These are phyloP conservation scores for Myotis yumanensis DNA, from an alignment of 2,113 vertebrate genomes.

Conservation along the genomic window DNA sequence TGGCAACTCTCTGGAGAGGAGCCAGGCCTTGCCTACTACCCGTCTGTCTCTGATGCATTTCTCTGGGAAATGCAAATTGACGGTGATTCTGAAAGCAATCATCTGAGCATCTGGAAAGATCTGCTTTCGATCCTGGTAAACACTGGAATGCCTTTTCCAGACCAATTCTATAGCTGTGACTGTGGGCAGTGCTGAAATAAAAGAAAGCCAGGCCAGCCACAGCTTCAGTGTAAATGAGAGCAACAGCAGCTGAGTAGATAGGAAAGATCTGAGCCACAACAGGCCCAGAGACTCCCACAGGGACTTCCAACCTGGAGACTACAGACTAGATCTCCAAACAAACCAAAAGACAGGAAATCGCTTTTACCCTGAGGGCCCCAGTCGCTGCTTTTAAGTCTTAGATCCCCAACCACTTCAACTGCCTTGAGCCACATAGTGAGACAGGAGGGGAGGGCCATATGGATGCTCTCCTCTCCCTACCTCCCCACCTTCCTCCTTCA, in stretches of 20 bases:
- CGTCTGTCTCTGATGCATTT: background rate
- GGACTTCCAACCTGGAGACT: background rate
- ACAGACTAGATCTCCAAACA: background rate
- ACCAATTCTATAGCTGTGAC: background rate
- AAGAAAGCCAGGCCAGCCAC: background rate
- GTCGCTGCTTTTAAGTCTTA: fast-evolving
- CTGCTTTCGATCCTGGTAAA: background rate
- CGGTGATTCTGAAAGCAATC: background rate
- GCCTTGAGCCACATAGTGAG: background rate
- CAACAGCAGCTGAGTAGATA: background rate
- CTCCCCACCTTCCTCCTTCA: background rate
- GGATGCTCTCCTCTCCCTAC: background rate
- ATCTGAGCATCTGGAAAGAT: background rate
- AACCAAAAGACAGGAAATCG: background rate
- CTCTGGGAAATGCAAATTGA: background rate
- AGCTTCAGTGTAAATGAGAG: background rate
- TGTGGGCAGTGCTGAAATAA: background rate
- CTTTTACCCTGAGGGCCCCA: background rate
- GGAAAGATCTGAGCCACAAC: background rate
- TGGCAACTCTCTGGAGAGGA: background rate
- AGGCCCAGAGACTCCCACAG: background rate
- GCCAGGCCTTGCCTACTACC: background rate
- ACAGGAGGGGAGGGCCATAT: fast-evolving
- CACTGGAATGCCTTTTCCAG: background rate
- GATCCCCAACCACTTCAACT: background rate